Evolutionary conservation across 2,888 invertebrate species (phyloP).

Genomic region (Athrips mouffetella): DNA sequence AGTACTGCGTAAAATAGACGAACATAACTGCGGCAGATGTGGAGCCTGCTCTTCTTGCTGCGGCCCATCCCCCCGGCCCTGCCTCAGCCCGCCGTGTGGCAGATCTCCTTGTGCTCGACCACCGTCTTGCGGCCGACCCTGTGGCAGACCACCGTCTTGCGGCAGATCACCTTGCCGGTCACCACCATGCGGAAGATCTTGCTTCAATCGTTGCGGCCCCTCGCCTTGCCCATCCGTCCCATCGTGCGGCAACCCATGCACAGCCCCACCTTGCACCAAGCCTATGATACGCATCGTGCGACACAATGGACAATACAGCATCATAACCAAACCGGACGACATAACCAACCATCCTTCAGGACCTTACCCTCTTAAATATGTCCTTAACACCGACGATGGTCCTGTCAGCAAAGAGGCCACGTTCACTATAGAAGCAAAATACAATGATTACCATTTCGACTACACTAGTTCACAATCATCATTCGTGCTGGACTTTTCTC

Average conservation of each 20-base stretch:
- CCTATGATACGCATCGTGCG: conserved; percentile 58
- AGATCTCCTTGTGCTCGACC: conserved; percentile 36
- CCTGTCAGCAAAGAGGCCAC: conserved; percentile 32
- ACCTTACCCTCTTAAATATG: conserved; percentile 65
- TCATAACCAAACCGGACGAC: conserved; percentile 62
- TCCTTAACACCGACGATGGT: conserved; percentile 39
- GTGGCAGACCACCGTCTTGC: conserved; percentile 25
- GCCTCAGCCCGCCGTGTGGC: neutral
- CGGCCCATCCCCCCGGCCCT: neutral
- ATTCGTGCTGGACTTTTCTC: conserved; percentile 65
- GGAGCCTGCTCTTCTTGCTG: neutral
- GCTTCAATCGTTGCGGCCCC: neutral
- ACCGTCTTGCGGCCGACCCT: conserved; percentile 37
- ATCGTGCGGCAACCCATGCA: conserved; percentile 32
- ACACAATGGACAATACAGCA: conserved; percentile 61
- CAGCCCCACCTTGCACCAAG: conserved; percentile 35
- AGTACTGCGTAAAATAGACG: conserved; percentile 59
- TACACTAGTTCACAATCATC: conserved; percentile 66
- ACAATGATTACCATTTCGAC: conserved; percentile 66
- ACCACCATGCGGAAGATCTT: neutral
- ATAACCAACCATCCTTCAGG: conserved; percentile 61
- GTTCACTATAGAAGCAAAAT: conserved; percentile 67
- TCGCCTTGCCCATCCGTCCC: neutral
- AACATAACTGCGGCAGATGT: conserved; percentile 31
- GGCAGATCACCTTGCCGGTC: neutral